These are phyloP conservation scores for Alviniconcha marisindica DNA, from an alignment of 1,140 invertebrate genomes.

Conservation along the genomic window DNA sequence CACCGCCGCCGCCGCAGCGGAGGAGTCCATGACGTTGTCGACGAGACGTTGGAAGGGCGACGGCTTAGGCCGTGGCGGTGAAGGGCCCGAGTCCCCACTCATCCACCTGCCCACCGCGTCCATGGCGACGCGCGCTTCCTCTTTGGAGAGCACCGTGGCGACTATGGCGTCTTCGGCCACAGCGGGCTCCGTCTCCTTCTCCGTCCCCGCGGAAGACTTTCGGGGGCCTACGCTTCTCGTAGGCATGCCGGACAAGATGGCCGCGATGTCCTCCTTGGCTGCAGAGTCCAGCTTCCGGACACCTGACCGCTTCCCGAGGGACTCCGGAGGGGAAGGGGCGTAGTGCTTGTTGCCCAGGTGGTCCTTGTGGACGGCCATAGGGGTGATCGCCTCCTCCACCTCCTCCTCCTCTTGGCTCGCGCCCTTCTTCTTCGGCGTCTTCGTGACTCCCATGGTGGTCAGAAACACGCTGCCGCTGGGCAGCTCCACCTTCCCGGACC, in stretches of 20 bases:
- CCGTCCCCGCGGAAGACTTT: not conserved
- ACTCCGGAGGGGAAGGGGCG: constrained; percentile 12
- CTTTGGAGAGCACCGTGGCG: constrained; percentile 19
- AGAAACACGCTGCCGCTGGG: not conserved
- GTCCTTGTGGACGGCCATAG: constrained; percentile 34
- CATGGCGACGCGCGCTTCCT: not conserved
- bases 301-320: constrained; percentile 3
- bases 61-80: not conserved
- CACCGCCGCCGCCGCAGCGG: not conserved
- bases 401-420: not conserved
- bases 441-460: constrained; percentile 25
- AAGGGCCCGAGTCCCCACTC: not conserved
- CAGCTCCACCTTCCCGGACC: not conserved
- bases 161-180: constrained; percentile 32
- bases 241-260: constrained; percentile 15
- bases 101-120: constrained; percentile 27
- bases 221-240: not conserved
- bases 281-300: constrained; percentile 16
- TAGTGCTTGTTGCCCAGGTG: constrained; percentile 36
- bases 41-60: constrained; percentile 21
- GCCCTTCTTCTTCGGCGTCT: not conserved
- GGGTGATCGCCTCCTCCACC: constrained; percentile 27
- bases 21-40: not conserved
- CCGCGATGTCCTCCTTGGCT: constrained; percentile 29
- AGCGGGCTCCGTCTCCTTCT: not conserved